These are phyloP conservation scores for Phainopepla nitens DNA, from an alignment of 2,113 vertebrate species.

Conservation along the genomic window DNA sequence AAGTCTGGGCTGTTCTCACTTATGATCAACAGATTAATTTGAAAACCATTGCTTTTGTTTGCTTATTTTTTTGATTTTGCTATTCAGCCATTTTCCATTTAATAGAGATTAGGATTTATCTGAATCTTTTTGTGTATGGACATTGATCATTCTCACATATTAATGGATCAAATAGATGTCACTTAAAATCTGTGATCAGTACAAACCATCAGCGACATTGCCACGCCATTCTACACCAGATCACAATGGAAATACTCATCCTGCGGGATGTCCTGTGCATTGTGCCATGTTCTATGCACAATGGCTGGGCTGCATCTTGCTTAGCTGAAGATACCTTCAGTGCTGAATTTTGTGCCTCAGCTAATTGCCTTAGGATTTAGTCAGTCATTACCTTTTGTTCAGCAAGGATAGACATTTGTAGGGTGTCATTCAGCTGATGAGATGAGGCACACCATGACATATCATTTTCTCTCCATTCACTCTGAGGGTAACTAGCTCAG, in stretches of 20 bases:
- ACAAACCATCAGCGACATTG: background rate
- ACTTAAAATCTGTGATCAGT: background rate
- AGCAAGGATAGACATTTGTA: background rate
- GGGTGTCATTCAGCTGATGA: background rate
- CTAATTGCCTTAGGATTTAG: background rate
- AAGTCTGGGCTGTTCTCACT: background rate
- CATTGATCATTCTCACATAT: background rate
- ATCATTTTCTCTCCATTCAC: background rate
- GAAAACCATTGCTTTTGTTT: background rate
- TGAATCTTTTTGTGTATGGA: background rate
- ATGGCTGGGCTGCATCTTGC: background rate
- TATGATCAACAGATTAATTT: background rate
- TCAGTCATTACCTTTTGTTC: background rate
- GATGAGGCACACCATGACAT: background rate
- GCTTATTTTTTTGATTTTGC: background rate
- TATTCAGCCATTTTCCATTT: background rate
- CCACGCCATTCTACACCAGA: background rate
- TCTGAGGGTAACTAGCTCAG: background rate
- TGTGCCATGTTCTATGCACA: background rate
- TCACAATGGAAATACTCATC: background rate
- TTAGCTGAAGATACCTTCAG: background rate
- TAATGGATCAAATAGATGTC: background rate
- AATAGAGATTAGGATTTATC: background rate
- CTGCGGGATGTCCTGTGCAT: fast-evolving
- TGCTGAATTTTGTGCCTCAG: background rate